Evolutionary conservation across 1,140 invertebrate species (phyloP).

Genomic region (Heliconius nattereri): DNA sequence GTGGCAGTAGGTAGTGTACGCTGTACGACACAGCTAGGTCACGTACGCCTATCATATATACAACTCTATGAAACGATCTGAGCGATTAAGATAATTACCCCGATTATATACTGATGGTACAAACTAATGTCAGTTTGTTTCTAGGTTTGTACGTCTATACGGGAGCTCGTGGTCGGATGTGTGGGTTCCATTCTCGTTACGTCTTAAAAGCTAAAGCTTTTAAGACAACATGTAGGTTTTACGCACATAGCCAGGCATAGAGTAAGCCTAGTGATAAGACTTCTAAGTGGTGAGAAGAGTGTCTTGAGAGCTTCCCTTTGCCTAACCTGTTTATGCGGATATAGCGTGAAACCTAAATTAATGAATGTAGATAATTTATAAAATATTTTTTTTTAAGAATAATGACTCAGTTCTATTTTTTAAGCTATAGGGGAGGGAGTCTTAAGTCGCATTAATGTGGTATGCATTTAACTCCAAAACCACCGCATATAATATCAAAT

Average conservation of each 20-base stretch:
- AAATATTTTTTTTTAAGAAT: no score
- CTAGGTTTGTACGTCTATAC: not conserved
- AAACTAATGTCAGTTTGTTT: not conserved
- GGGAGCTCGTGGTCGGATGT: not conserved
- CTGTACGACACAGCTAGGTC: not conserved
- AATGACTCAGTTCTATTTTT: no score
- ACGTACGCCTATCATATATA: not conserved
- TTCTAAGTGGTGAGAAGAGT: no score
- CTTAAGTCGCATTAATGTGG: no score
- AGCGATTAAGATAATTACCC: not conserved
- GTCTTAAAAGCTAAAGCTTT: no score
- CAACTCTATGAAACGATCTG: not conserved
- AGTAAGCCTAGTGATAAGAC: no score
- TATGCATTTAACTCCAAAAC: no score
- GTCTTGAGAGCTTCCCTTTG: not conserved
- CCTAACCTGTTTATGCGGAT: not conserved
- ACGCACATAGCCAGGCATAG: no score
- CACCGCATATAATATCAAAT: not conserved
- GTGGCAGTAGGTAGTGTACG: no score
- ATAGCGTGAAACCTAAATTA: not conserved
- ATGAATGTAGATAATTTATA: no score
- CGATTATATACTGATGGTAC: not conserved
- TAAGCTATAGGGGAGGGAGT: no score
- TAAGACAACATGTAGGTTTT: no score
- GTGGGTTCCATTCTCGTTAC: not conserved